Conservation (phyloP, 2,797 vertebrate species). For the Gastrophryne carolinensis region DNA sequence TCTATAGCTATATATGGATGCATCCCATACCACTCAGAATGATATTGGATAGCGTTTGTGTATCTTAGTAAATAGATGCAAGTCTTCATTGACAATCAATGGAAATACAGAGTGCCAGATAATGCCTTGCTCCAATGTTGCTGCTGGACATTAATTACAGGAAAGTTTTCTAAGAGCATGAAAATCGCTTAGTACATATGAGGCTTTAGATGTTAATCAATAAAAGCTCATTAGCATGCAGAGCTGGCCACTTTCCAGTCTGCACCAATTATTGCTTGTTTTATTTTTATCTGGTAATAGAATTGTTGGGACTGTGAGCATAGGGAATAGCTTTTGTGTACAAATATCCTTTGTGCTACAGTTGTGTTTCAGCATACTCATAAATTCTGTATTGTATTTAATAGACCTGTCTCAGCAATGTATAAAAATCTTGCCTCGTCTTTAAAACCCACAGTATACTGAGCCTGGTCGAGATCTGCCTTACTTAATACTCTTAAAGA, state of each 20-base stretch:
- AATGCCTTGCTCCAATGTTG: conserved; percentile 35
- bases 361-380: too few species aligned
- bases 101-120: conserved; percentile 9
- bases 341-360: too few species aligned
- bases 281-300: conserved; percentile 24
- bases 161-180: conserved; percentile 44
- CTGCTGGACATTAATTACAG: conserved; percentile 44
- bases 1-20: too few species aligned
- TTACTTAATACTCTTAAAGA: too few species aligned
- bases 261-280: neutral
- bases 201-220: conserved; percentile 43
- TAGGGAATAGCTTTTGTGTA: too few species aligned
- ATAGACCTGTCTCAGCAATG: too few species aligned
- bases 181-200: conserved; percentile 41
- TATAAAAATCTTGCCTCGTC: too few species aligned
- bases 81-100: conserved; percentile 25
- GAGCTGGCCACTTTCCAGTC: neutral
- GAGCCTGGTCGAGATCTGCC: too few species aligned
- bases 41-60: too few species aligned
- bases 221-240: conserved; percentile 22
- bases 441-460: too few species aligned
- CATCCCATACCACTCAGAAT: too few species aligned
- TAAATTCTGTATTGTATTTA: too few species aligned
- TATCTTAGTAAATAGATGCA: neutral
- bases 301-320: rapidly evolving